Base-by-base conservation (phyloP, 2,797 vertebrate genomes). In the Chelon labrosus region DNA sequence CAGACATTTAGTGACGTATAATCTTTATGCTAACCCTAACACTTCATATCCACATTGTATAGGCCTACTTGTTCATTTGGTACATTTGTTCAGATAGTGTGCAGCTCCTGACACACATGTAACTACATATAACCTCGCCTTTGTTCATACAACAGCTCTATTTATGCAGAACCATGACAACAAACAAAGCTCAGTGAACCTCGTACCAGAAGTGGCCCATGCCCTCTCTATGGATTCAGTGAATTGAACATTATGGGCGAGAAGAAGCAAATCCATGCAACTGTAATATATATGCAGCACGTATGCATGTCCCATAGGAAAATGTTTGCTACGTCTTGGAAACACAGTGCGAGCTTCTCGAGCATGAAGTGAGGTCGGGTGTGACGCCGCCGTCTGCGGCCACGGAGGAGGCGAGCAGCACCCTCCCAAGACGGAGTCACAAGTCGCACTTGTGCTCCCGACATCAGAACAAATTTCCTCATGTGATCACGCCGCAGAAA, bases 401-500 rank as follows among this genome's bases (percentile, higher is more conserved):
- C 10, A 54, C 70, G 58, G 14, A n/a, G 27, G 52, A 35, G 9
- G 50, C 41, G 52, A 47, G 57, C 57, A 65, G 61, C 41, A 75
- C 55, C 79, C 82, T 74, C 52, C 31, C 31, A 60, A 73, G 68
- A 68, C 49, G 63, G 59, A 89, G 84, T 86, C 90, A 88, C 90
- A 87, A 88, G 90, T 87, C 84, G 42, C 80, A 78, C 79, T 88
- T 84, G 79, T 85, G 81, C 74, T 82, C 35, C n/a, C 14, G 1
- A 44, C 71, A 35, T 87, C 58, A 10, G 57, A 80, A 77, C 70
- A 74, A 70, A 85, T 73, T 27, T 76, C 68, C 67, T 84, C 79
- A 74, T 85, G 77, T 90, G 88, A 90, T 88, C 81, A 22, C 75
- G 9, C 83, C 65, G 73, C 75, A 75, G 81, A 89, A 85, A 88